Evolutionary conservation across 2,113 vertebrate species (phyloP).

Genomic region (Alaudala cheleensis): DNA sequence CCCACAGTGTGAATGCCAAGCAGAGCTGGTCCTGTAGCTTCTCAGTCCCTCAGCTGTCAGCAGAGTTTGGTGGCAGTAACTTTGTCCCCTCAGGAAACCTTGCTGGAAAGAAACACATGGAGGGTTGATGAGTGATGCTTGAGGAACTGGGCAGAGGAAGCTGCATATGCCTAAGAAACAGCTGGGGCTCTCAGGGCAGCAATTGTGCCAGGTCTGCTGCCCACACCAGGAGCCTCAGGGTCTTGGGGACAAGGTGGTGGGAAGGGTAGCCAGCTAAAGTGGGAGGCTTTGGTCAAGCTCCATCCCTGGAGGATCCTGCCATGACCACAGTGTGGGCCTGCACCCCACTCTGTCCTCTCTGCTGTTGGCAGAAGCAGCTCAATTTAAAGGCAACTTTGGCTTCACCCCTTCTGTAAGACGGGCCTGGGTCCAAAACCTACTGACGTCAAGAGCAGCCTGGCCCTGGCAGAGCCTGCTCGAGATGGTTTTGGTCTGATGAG

Average conservation of each 20-base stretch:
- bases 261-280: neutral
- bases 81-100: neutral
- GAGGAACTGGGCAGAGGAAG: neutral
- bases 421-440: slow-evolving; percentile 21
- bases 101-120: neutral
- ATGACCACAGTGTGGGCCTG: neutral
- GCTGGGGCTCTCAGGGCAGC: neutral
- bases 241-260: neutral
- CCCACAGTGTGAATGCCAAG: neutral
- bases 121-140: neutral
- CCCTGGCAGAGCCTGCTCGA: neutral
- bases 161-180: rapidly evolving
- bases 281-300: neutral
- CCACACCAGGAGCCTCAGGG: neutral
- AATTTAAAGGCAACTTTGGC: slow-evolving; percentile 6
- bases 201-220: neutral
- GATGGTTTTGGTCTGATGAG: slow-evolving; percentile 40
- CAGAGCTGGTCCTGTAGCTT: neutral
- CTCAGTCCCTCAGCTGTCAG: neutral
- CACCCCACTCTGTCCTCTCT: rapidly evolving
- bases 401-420: neutral
- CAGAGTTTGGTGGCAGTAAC: neutral
- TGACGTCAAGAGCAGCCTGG: slow-evolving; percentile 54
- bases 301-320: neutral
- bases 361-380: rapidly evolving